Base-by-base conservation (phyloP, 2,113 vertebrate genomes). In the Salminus brasiliensis region DNA sequence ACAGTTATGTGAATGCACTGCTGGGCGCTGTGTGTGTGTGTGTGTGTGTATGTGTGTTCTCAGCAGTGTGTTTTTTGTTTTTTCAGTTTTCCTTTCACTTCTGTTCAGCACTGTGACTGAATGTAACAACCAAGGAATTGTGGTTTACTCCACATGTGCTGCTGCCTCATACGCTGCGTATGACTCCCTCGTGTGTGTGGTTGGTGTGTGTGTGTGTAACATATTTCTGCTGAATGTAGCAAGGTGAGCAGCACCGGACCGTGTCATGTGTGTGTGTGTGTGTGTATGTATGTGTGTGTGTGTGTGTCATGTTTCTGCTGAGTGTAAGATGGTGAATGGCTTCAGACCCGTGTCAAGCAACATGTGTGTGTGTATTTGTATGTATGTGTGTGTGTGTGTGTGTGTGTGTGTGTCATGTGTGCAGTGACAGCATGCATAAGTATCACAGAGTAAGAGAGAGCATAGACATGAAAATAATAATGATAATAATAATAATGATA, bases 201-300 rank as follows among this genome's bases (percentile, higher is more conserved):
- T 43, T 3, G 71, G 57, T 81, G 63, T 76, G 65, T 72, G 68
- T 63, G 60, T 71, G 18, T 53, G 18, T 10, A 21, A 53, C 23
- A 21, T 52, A n/a, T 53, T 5, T 53, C 21, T 53, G 18, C 18
- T n/a, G 18, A 53, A n/a, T 53, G 52, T n/a, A 53, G 23, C 52
- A 53, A n/a, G 52, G 21, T 53, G 52, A 53, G 21, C 52, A 53
- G 52, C 21, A 53, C 18, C n/a, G n/a, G n/a, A n/a, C n/a, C n/a
- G n/a, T n/a, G n/a, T n/a, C 4, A 39, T 86, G 70, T 72, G 66
- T 72, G 72, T 72, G 80, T 81, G 69, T 53, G 32, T 3, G 27
- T 15, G 12, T 13, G 27, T 30, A 34, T 49, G 52, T 74, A 34
- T 60, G 25, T 52, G 59, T 66, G 70, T 36, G 39, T 67, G 32